Evolutionary conservation across 2,797 vertebrate species (phyloP), one percentile per base, ranked within the genome.

Genomic region (Thripadectes ignobilis): DNA sequence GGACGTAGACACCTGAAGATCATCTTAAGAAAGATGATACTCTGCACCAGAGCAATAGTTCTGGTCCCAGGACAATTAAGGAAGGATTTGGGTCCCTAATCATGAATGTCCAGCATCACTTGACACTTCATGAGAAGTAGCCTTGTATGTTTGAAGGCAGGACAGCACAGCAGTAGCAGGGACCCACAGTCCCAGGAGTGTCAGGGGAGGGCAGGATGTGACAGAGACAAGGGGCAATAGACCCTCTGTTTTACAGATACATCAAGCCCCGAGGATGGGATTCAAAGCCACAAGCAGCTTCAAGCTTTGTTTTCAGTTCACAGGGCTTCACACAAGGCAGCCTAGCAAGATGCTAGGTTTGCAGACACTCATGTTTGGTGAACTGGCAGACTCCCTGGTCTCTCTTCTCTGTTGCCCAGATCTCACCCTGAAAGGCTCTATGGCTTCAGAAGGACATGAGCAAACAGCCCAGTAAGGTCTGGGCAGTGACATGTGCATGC

Each of bases 21-120:
- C 23, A 30, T 76, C 51, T 83, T 71, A 63, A 61, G 79, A 83
- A 93, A 86, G 69, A 39, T 23, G 43, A 88, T 41, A 62, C 36
- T 66, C 23, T 54, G 71, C 59, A 36, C 39, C 43, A 78, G 15
- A 75, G 46, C 43, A 78, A 49, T 78, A 62, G 7, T 36, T 82
- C 66, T 55, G 18, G 30, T 67, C 38, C 30, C 34, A 63, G 66
- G 68, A 39, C 57, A 81, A 48, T 62, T 75, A 68, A 22, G 18
- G 45, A 63, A 73, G 58, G 62, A 63, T 94, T 81, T 72, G 69
- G 26, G 48, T 9, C 54, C 62, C 46, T 88, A 81, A 34, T 51
- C 76, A 16, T 20, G 46, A 86, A 58, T 10, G 20, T 26, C 62
- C 77, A 45, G 58, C 29, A 58, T 54, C 66, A 41, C 68, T 85